Base-by-base conservation (phyloP, 2,113 vertebrate species). In the Psammodynastes pulverulentus region DNA sequence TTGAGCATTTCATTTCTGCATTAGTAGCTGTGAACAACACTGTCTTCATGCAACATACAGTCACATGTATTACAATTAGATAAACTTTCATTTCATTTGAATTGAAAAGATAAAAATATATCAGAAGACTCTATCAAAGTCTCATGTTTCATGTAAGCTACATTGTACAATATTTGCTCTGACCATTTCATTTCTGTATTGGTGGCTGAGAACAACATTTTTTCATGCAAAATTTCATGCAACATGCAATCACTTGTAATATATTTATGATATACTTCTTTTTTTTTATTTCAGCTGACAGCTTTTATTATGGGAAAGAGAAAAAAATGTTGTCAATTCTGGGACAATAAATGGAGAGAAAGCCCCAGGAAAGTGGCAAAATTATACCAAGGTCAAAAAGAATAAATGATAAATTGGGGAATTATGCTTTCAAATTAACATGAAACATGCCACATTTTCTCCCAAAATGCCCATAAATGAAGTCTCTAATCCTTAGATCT, bases 321-420 rank as follows among this genome's bases (percentile, higher is more conserved):
- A 86, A 84, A 79, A 79, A 46, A 5, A 43, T 45, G 91, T 84
- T 49, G 13, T 43, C 62, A 95, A 92, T 95, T 87, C 89, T 86
- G 94, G 91, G 89, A 91, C 79, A 85, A 89, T 79, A 86, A 45
- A 92, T 54, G n/a, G 72, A 29, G 49, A 7, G 29, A 19, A 48
- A 88, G 53, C 89, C 94, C 91, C 91, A 48, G 93, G 87, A 91
- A 87, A 56, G 23, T n/a, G 34, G 51, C 21, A 85, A 90, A 92
- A 88, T 52, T 72, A 72, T 88, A 34, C 90, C 45, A 84, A 93
- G 95, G 94, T 95, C 92, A 95, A 93, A 93, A 94, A 96, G 95
- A 93, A 94, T 93, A 96, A 96, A 94, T 95, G 93, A 90, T 94
- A 95, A 94, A 95, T 90, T 91, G 92, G 93, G 93, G 95, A 58